These are phyloP conservation scores for Zaprionus ornatus DNA, from an alignment of 1,140 invertebrate species.

Conservation along the genomic window DNA sequence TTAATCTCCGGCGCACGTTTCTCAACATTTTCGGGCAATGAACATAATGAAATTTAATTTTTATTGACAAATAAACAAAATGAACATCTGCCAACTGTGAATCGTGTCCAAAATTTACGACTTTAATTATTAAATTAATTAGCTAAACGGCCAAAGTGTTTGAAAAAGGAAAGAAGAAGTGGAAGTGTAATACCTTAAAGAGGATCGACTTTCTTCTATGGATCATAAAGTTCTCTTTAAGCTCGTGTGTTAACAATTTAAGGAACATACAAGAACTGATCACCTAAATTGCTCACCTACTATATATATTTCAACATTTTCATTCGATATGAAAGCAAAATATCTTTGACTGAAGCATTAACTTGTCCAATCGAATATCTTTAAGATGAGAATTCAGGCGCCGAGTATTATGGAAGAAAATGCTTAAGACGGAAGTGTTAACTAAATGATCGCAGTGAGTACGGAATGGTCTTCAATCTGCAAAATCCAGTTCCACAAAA, in stretches of 20 bases:
- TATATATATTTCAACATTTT: no score
- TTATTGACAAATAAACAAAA: constrained; percentile 39
- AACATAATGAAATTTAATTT: constrained; percentile 37
- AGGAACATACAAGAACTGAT: no score
- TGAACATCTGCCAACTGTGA: neutral
- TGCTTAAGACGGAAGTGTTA: neutral
- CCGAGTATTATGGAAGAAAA: neutral
- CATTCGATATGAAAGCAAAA: no score
- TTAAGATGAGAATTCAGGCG: neutral
- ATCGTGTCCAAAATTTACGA: neutral
- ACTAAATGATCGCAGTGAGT: neutral
- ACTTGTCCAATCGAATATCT: no score
- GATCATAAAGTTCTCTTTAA: no score
- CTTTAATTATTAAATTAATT: constrained; percentile 7
- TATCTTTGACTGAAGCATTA: no score
- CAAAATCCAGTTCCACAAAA: neutral
- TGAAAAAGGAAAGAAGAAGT: neutral
- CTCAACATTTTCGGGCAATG: constrained; percentile 22
- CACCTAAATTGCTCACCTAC: no score
- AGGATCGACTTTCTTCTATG: neutral
- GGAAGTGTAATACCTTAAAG: neutral
- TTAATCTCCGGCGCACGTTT: constrained; percentile 24
- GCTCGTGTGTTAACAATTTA: no score
- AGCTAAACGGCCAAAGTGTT: neutral
- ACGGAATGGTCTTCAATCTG: fast-evolving